phyloP scores from a whole-genome alignment of 2,113 vertebrate genomes.

The Crotalus tigris region DNA sequence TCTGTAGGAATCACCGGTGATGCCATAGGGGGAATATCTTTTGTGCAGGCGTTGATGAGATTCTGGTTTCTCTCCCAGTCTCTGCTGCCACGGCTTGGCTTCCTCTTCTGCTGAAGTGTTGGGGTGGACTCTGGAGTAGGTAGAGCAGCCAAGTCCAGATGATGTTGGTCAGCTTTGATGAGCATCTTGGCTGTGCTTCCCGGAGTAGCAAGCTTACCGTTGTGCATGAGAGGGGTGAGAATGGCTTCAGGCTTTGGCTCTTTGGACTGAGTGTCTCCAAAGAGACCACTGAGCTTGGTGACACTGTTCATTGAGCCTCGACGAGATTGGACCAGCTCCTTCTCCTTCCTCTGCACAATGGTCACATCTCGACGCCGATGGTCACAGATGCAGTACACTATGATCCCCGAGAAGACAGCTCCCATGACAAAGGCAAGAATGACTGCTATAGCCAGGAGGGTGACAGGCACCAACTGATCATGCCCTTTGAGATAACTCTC shows the following conservation, averaged over 20 bases:
- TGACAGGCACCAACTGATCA: slow-evolving; percentile 93
- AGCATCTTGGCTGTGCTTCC: slow-evolving; percentile 84
- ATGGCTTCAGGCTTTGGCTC: slow-evolving; percentile 92
- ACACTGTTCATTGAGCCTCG: slow-evolving; percentile 96
- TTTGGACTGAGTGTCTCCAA: slow-evolving; percentile 89
- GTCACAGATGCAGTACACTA: slow-evolving; percentile 95
- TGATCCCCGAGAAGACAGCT: slow-evolving; percentile 91
- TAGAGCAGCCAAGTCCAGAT: slow-evolving; percentile 88
- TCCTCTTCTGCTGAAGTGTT: slow-evolving; percentile 90
- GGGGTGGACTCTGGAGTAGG: slow-evolving; percentile 96
- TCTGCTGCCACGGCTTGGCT: slow-evolving; percentile 88
- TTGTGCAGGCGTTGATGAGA: slow-evolving; percentile 94
- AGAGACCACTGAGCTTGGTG: slow-evolving; percentile 93
- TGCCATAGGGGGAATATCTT: slow-evolving; percentile 87
- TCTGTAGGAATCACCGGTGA: slow-evolving; percentile 91
- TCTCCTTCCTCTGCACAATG: slow-evolving; percentile 83
- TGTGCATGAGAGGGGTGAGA: slow-evolving; percentile 94
- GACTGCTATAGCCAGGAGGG: slow-evolving; percentile 92
- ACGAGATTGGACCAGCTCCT: slow-evolving; percentile 84
- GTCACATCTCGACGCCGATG: slow-evolving; percentile 87
- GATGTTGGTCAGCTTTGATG: slow-evolving; percentile 96
- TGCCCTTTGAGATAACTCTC: slow-evolving; percentile 96
- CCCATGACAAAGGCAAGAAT: slow-evolving; percentile 97
- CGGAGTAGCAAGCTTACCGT: slow-evolving; percentile 83
- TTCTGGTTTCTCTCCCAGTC: slow-evolving; percentile 98